Conservation (phyloP, 2,113 vertebrate species). For the Salvator merianae region DNA sequence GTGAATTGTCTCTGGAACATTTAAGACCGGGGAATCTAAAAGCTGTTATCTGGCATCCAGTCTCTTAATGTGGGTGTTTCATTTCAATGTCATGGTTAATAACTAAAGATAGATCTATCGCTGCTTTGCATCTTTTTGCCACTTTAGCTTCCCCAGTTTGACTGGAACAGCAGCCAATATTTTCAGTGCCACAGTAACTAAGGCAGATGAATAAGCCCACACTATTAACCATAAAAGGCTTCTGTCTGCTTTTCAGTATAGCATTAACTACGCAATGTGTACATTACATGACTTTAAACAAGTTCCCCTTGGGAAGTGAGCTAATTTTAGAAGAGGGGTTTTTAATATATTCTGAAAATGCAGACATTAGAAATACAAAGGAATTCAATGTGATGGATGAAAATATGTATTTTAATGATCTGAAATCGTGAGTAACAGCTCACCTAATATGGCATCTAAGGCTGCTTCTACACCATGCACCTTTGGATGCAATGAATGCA, state of each 20-base stretch:
- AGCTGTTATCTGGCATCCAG: not conserved
- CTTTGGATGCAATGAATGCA: no score
- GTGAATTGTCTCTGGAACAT: not conserved
- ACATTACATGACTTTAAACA: slow-evolving; percentile 27
- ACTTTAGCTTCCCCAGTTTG: not conserved
- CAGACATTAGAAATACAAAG: not conserved
- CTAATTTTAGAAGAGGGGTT: slow-evolving; percentile 25
- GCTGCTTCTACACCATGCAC: not conserved
- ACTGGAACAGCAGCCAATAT: not conserved
- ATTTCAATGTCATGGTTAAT: not conserved
- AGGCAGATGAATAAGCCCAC: not conserved
- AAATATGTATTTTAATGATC: not conserved
- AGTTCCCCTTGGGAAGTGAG: slow-evolving; percentile 7
- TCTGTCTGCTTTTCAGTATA: slow-evolving; percentile 25
- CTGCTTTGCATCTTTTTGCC: not conserved
- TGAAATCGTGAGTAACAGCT: not conserved
- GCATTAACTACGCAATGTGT: not conserved
- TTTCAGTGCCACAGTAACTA: not conserved
- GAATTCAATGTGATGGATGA: not conserved
- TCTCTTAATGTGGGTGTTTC: not conserved
- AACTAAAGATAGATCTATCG: not conserved
- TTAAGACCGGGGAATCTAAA: not conserved
- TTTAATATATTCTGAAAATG: not conserved
- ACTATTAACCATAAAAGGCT: not conserved
- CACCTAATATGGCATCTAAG: not conserved